Evolutionary conservation across 2,797 vertebrate species (phyloP), one percentile per base, ranked within the genome.

Genomic region (Lepus townsendii): DNA sequence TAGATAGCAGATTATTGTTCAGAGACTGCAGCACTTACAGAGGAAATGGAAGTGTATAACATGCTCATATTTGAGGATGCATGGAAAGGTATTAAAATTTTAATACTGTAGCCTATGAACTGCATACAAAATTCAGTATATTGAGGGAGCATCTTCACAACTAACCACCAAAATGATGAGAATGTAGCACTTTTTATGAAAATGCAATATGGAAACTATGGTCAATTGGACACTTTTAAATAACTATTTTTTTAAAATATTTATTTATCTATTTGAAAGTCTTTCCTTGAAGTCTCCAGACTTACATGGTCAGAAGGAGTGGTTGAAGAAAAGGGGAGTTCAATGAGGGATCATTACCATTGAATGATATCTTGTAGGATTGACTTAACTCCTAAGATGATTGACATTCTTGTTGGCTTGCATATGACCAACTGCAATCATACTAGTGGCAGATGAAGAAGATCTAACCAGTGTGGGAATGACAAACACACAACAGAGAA

Each of bases 301-400:
- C 11, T 93, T 72, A 97, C 72, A 42, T 1, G 57, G n/a, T 16
- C 71, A 79, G 32, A 90, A 75, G 19, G 2, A 94, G 84, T 63
- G 13, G 4, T 22, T 16, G 94, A 80, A 86, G 88, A 97, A 87
- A 94, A 94, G 30, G 14, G 60, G 68, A 32, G 17, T 19, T 32
- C 7, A 89, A 47, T 72, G 30, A 92, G 38, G 77, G 32, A 84
- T 69, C 3, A 77, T 42, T 95, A 76, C n/a, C 78, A 86, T 38
- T 62, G 82, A 83, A 47, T 68, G 85, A 27, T 47, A 72, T 91
- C 72, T 90, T 75, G 27, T 65, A 92, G 77, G 72, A 71, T 42
- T 93, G 84, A 5, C 88, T 75, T 90, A 96, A 95, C 69, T 86
- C 92, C 91, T 89, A 77, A 73, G 90, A 83, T 57, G 88, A 5